These are phyloP conservation scores for Campopleginae sp. DNA, from an alignment of 2,888 invertebrate genomes.

Conservation along the genomic window DNA sequence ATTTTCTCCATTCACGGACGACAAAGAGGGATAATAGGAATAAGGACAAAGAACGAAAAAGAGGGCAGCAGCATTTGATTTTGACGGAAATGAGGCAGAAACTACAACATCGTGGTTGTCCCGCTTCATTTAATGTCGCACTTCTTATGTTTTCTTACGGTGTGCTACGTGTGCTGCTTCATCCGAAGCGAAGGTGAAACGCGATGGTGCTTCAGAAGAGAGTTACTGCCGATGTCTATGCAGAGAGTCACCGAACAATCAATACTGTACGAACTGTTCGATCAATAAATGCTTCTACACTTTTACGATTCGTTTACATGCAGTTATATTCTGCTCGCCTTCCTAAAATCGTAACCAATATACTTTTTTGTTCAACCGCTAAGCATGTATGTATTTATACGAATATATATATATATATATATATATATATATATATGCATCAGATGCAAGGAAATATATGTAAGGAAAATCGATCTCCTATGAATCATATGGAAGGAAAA, in stretches of 20 bases:
- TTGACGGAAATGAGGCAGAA: background rate
- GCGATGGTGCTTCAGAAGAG: conserved; percentile 16
- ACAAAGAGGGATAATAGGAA: background rate
- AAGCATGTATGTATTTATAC: background rate
- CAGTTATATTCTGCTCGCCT: conserved; percentile 1
- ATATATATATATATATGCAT: too few relatives aligned
- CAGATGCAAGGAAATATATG: too few relatives aligned
- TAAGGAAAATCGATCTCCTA: background rate
- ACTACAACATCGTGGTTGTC: background rate
- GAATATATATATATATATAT: too few relatives aligned
- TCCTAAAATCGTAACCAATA: background rate
- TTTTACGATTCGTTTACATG: conserved; percentile 11
- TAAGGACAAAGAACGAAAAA: background rate
- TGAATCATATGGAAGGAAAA: background rate
- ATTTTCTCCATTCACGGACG: background rate
- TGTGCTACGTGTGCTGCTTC: conserved; percentile 10
- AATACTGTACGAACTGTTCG: conserved; percentile 39
- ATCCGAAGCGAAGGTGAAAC: background rate
- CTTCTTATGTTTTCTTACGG: conserved; percentile 1
- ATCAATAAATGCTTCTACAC: conserved; percentile 36
- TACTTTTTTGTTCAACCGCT: conserved; percentile 6
- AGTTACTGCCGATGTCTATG: conserved; percentile 14
- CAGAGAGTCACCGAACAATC: conserved; percentile 30
- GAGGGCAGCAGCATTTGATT: background rate
- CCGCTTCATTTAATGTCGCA: background rate